phyloP scores from a whole-genome alignment of 2,113 vertebrate genomes.

The Pelodiscus sinensis region DNA sequence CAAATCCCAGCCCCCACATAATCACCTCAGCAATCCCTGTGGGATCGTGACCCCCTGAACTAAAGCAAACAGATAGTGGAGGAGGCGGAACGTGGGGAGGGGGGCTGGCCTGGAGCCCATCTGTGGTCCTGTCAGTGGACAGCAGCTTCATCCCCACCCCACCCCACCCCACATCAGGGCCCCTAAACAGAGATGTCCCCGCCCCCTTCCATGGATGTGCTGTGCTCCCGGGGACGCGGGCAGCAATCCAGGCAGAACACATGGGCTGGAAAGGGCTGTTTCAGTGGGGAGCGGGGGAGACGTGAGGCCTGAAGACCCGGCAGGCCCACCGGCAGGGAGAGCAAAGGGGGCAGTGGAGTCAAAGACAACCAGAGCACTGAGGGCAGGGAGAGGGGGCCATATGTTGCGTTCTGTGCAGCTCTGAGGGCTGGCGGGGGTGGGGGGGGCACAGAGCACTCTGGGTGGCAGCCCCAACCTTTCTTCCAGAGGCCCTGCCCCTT shows the following conservation, averaged over 20 bases:
- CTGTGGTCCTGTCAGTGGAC: background rate
- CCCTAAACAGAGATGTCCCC: background rate
- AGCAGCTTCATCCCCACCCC: background rate
- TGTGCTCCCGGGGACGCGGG: too few species aligned
- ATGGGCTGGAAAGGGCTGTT: background rate
- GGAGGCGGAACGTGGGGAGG: rapidly evolving
- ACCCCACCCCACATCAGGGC: background rate
- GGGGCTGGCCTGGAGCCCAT: background rate
- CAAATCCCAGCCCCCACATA: too few species aligned
- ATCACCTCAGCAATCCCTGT: too few species aligned
- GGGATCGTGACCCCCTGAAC: background rate
- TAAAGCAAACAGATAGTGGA: background rate
- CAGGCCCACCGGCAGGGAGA: background rate
- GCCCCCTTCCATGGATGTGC: too few species aligned
- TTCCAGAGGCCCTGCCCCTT: too few species aligned
- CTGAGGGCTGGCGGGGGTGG: too few species aligned
- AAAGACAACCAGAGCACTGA: too few species aligned
- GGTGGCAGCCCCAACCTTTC: too few species aligned
- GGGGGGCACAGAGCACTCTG: too few species aligned
- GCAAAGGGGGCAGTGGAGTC: too few species aligned
- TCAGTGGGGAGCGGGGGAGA: background rate
- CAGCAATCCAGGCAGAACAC: background rate
- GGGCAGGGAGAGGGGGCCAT: too few species aligned
- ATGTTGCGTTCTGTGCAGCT: too few species aligned
- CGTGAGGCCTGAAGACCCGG: background rate